Conservation (phyloP, 2,113 vertebrate species). For the Ailurus styani region DNA sequence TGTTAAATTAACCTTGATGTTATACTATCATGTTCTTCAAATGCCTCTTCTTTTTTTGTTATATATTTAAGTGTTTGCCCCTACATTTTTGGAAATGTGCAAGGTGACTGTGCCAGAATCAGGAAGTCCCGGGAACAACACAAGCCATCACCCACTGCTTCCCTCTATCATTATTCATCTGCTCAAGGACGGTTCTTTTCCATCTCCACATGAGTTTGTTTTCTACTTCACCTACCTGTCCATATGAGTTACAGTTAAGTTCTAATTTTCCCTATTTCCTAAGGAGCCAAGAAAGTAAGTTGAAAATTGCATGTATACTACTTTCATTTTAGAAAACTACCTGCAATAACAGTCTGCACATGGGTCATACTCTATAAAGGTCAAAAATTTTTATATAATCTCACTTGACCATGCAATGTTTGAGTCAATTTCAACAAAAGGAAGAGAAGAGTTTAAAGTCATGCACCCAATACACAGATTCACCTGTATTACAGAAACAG, state of each 20-base stretch:
- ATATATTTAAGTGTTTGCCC: not conserved
- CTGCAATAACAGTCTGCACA: not conserved
- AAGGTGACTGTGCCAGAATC: not conserved
- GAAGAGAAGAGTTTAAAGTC: not conserved
- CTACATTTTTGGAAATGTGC: not conserved
- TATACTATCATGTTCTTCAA: not conserved
- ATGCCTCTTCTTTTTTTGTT: not conserved
- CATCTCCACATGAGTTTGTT: not conserved
- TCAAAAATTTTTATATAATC: not conserved
- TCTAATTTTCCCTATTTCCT: not conserved
- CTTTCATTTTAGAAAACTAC: conserved; percentile 1
- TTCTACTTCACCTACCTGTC: conserved; percentile 42
- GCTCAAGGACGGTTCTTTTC: not conserved
- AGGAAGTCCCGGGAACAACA: not conserved
- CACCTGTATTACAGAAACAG: not conserved
- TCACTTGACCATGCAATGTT: not conserved
- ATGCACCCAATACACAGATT: not conserved
- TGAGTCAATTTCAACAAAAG: not conserved
- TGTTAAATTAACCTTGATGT: not conserved
- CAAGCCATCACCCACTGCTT: not conserved
- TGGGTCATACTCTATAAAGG: not conserved
- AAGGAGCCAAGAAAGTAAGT: conserved; percentile 16
- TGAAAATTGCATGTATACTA: not conserved
- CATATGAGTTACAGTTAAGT: not conserved
- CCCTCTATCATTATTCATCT: not conserved